These are phyloP conservation scores for Drosophila pruinosa DNA, from an alignment of 1,140 invertebrate species.

Conservation along the genomic window DNA sequence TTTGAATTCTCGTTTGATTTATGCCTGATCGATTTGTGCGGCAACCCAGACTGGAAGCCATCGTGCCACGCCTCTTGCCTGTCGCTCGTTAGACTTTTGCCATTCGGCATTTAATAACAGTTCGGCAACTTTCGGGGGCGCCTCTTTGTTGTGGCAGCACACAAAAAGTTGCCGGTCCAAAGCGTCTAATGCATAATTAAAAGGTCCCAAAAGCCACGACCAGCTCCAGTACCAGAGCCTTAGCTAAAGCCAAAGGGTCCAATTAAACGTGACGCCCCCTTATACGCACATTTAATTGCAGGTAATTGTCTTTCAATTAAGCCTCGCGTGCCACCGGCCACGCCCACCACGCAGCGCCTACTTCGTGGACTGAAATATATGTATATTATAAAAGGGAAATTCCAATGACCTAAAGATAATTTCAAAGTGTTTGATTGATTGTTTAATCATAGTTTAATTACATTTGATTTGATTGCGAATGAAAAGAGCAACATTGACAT, in stretches of 20 bases:
- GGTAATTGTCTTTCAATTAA: conserved; percentile 78
- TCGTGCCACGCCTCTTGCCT: background rate
- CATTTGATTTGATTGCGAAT: background rate
- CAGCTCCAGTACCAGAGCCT: background rate
- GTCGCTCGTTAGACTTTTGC: conserved; percentile 22
- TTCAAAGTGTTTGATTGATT: conserved; percentile 3
- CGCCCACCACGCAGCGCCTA: conserved; percentile 24
- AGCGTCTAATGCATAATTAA: conserved; percentile 71
- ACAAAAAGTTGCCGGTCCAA: conserved; percentile 32
- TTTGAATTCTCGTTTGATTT: conserved; percentile 79
- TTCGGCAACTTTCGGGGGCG: conserved; percentile 31
- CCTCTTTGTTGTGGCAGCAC: conserved; percentile 27
- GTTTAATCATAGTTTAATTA: background rate
- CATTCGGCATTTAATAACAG: conserved; percentile 60
- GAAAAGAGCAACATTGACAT: background rate
- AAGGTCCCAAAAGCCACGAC: conserved; percentile 11
- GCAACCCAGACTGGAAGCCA: background rate
- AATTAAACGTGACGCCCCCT: conserved; percentile 70
- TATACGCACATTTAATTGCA: conserved; percentile 71
- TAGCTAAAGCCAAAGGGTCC: conserved; percentile 14
- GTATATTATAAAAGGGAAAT: background rate
- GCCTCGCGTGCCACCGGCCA: conserved; percentile 52
- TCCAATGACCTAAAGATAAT: background rate
- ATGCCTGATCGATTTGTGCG: conserved; percentile 66
- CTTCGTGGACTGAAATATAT: background rate